Evolutionary conservation across 2,888 invertebrate genomes (phyloP), one percentile per base, ranked within the genome.

Genomic region (Heliconius sara): DNA sequence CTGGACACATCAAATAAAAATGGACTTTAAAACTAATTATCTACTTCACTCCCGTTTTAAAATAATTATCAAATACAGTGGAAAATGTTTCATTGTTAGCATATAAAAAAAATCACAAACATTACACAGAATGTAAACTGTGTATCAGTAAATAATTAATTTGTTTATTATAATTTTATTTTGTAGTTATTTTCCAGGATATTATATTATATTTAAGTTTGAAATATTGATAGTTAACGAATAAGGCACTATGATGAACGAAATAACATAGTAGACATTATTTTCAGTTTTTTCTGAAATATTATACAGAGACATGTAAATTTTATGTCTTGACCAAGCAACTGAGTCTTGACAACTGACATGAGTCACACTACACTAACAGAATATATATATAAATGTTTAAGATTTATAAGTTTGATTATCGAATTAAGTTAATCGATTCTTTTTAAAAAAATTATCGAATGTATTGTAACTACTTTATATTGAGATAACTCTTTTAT

Each of bases 91-190:
- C 43, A 70, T 43, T 70, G 43, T 70, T 47, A 43, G 13, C 39
- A 70, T 70, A n/a, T 70, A 39, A 70, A 43, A 70, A n/a, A 43
- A 43, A 34, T 60, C 13, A 73, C 22, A 73, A 57, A 60, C 34
- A 13, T 25, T 25, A 43, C 6, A 25, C 70, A n/a, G 12, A 47
- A 70, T 47, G n/a, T 30, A 34, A 39, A 43, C 39, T 43, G 13
- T 67, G 22, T 67, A 39, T 68, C n/a, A 68, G 12, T 68, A 67
- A n/a, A 39, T 67, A 13, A n/a, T n/a, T 25, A 2, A 25, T 39
- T 39, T 43, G 39, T 39, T 39, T 25, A 70, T 60, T n/a, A n/a
- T 57, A 43, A 43, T 25, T n/a, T 25, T 67, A 19, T 70, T 43
- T 25, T 25, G 13, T 47, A 47, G 43, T 47, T 25, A 70, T 70